These are phyloP conservation scores for Parnassius orleans DNA, from an alignment of 2,888 invertebrate species.

Conservation along the genomic window DNA sequence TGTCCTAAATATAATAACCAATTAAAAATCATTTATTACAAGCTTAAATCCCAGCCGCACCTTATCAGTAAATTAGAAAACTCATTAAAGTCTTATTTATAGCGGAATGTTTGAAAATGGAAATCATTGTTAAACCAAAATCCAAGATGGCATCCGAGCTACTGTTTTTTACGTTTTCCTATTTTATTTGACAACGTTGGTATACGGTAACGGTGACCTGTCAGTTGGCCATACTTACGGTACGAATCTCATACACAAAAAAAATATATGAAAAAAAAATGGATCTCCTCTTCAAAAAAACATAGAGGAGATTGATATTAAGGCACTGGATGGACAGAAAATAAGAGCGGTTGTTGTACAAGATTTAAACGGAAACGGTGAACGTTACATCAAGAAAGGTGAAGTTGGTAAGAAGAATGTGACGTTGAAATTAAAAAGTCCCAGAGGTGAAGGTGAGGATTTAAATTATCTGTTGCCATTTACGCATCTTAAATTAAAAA, in stretches of 20 bases:
- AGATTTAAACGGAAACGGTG: conserved; percentile 39
- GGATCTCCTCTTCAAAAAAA: conserved; percentile 17
- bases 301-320: conserved; percentile 31
- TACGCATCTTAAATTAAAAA: conserved; percentile 5
- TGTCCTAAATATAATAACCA: no score
- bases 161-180: conserved; percentile 14
- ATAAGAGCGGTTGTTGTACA: conserved; percentile 36
- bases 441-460: conserved; percentile 36
- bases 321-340: conserved; percentile 23
- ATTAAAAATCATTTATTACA: no score
- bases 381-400: conserved; percentile 37
- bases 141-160: conserved; percentile 18
- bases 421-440: conserved; percentile 37
- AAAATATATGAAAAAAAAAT: no score
- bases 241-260: conserved; percentile 27
- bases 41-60: no score
- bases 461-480: conserved; percentile 23
- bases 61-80: background rate
- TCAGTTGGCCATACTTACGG: conserved; percentile 26
- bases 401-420: conserved; percentile 40
- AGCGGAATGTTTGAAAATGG: background rate
- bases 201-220: conserved; percentile 28
- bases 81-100: background rate
- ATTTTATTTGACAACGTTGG: conserved; percentile 25
- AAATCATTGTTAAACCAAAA: background rate